Evolutionary conservation across 2,888 invertebrate genomes (phyloP).

Genomic region (Melanotus villosus): DNA sequence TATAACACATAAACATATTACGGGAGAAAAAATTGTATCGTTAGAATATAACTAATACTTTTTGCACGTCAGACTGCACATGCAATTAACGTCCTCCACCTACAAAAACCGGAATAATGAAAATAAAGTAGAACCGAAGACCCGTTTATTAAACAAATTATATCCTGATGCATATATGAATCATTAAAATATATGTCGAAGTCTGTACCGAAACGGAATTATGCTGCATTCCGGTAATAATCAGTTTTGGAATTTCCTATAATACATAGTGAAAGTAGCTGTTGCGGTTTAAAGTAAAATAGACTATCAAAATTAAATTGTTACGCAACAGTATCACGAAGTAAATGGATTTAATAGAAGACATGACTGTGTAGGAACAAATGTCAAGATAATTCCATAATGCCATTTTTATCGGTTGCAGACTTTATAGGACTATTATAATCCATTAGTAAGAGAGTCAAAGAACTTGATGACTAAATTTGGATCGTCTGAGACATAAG

Average conservation of each 20-base stretch:
- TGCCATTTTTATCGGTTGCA: neutral
- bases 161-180: neutral
- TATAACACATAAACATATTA: too few relatives aligned
- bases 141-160: neutral
- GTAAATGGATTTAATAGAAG: neutral
- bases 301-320: neutral
- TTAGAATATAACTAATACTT: too few relatives aligned
- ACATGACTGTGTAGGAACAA: constrained; percentile 1
- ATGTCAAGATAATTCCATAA: constrained; percentile 6
- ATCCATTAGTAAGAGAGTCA: constrained; percentile 12
- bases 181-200: neutral
- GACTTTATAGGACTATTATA: neutral
- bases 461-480: constrained; percentile 20
- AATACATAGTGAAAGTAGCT: neutral
- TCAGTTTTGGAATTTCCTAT: neutral
- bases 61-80: too few relatives aligned
- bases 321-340: neutral
- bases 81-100: too few relatives aligned
- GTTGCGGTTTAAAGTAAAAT: neutral
- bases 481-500: neutral
- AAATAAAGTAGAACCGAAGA: too few relatives aligned
- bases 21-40: too few relatives aligned
- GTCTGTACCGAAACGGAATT: neutral
- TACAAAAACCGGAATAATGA: too few relatives aligned
- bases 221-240: neutral